A percentile compares a stretch with the other conserved stretches of the same genome.
phyloP scores from a whole-genome alignment of 2,888 invertebrate genomes.

The Chloroclysta siterata region DNA sequence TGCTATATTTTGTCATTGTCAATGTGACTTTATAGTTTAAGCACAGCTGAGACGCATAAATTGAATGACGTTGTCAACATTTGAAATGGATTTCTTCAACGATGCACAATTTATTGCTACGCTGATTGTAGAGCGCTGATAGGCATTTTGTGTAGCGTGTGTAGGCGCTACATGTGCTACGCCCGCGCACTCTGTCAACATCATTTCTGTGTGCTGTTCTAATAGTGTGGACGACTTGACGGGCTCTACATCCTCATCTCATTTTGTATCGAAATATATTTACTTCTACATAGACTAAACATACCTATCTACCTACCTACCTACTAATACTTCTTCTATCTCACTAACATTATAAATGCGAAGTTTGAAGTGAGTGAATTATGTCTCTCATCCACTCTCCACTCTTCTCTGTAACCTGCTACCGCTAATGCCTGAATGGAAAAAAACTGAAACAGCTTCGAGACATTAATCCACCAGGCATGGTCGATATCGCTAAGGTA shows the following conservation, averaged over 20 bases:
- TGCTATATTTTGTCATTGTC: too few species aligned
- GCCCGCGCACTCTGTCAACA: slow-evolving; percentile 51
- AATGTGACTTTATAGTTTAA: background rate
- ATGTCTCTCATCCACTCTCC: too few species aligned
- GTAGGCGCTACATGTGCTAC: slow-evolving; percentile 68
- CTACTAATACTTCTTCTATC: too few species aligned
- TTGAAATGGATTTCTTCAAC: slow-evolving; percentile 46
- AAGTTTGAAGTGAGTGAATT: too few species aligned
- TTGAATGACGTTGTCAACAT: slow-evolving; percentile 42
- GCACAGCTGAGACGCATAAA: slow-evolving; percentile 9
- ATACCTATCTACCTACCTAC: too few species aligned
- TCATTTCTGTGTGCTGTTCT: slow-evolving; percentile 21
- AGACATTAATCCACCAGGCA: too few species aligned
- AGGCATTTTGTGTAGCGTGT: slow-evolving; percentile 61
- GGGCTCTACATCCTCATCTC: background rate
- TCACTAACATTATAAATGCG: too few species aligned
- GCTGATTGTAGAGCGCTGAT: slow-evolving; percentile 54
- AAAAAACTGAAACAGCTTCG: too few species aligned
- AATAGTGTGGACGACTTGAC: background rate
- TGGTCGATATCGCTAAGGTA: too few species aligned
- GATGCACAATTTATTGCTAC: slow-evolving; percentile 66
- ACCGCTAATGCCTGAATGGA: too few species aligned
- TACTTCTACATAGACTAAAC: too few species aligned
- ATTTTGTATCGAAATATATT: background rate
- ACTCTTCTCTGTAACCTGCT: too few species aligned